Evolutionary conservation across 2,888 invertebrate species (phyloP).

Genomic region (Phengaris arion): DNA sequence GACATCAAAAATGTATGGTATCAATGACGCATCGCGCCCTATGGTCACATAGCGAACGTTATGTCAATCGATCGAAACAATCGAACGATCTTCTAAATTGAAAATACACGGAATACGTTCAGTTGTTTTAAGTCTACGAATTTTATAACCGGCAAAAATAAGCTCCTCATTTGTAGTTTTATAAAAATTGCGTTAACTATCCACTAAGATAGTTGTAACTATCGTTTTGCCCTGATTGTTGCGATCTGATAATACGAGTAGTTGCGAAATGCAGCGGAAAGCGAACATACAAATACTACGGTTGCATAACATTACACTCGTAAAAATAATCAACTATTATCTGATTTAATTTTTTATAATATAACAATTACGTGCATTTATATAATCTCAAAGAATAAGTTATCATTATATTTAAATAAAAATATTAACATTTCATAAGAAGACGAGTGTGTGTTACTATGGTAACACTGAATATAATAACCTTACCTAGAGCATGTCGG

Average conservation of each 20-base stretch:
- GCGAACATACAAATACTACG: neutral
- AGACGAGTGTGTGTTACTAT: neutral
- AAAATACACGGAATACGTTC: too few relatives aligned
- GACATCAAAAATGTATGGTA: too few relatives aligned
- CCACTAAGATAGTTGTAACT: conserved; percentile 9
- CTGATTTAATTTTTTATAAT: conserved; percentile 7
- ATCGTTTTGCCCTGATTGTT: conserved; percentile 34
- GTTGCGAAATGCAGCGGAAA: conserved; percentile 39
- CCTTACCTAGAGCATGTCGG: too few relatives aligned
- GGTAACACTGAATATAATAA: neutral
- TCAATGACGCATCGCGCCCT: too few relatives aligned
- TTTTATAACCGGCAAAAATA: neutral
- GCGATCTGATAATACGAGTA: conserved; percentile 42
- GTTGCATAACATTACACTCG: conserved; percentile 2
- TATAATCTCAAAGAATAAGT: neutral
- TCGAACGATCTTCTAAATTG: neutral
- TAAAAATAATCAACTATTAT: conserved; percentile 22
- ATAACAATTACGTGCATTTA: conserved; percentile 22
- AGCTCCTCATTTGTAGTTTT: neutral
- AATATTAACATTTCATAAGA: neutral
- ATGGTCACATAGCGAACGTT: too few relatives aligned
- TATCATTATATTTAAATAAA: neutral
- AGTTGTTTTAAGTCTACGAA: neutral
- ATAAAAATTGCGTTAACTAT: neutral
- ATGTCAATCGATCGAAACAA: too few relatives aligned